phyloP scores from a whole-genome alignment of 2,888 invertebrate species.

The Drosophila subsilvestris region DNA sequence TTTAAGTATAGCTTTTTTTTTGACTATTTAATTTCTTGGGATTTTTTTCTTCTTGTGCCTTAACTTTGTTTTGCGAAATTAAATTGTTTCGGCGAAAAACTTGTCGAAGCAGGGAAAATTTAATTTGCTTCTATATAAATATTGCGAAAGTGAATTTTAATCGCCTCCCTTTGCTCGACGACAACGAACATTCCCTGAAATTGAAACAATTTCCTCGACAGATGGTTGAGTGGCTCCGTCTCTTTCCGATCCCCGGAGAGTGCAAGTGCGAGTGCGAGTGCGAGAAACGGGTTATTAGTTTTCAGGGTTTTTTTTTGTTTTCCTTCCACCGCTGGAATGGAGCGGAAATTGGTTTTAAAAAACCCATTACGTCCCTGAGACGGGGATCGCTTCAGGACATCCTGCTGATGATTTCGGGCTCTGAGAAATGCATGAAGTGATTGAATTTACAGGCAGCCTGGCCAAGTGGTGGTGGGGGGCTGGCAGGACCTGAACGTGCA shows the following conservation, averaged over 20 bases:
- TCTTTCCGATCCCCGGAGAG: conserved; percentile 22
- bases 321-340: conserved; percentile 31
- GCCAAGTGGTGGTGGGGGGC: not conserved
- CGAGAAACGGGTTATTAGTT: conserved; percentile 75
- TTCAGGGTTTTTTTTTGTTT: conserved; percentile 55
- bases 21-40: conserved; percentile 19
- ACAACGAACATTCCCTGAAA: conserved; percentile 64
- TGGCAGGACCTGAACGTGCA: not conserved
- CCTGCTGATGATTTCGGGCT: conserved; percentile 43
- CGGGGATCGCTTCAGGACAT: conserved; percentile 49
- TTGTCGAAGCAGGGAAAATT: conserved; percentile 69
- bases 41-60: conserved; percentile 28
- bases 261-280: conserved; percentile 19
- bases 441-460: conserved; percentile 7
- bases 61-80: conserved; percentile 69
- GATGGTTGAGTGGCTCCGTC: conserved; percentile 45
- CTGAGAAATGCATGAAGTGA: conserved; percentile 24
- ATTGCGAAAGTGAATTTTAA: conserved; percentile 77
- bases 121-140: conserved; percentile 76
- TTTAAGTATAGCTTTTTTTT: conserved; percentile 65
- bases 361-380: conserved; percentile 66
- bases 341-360: conserved; percentile 77
- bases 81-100: conserved; percentile 71
- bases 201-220: conserved; percentile 77
- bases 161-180: conserved; percentile 42